phyloP scores from a whole-genome alignment of 1,140 invertebrate species.

The Platorchestia sp. region DNA sequence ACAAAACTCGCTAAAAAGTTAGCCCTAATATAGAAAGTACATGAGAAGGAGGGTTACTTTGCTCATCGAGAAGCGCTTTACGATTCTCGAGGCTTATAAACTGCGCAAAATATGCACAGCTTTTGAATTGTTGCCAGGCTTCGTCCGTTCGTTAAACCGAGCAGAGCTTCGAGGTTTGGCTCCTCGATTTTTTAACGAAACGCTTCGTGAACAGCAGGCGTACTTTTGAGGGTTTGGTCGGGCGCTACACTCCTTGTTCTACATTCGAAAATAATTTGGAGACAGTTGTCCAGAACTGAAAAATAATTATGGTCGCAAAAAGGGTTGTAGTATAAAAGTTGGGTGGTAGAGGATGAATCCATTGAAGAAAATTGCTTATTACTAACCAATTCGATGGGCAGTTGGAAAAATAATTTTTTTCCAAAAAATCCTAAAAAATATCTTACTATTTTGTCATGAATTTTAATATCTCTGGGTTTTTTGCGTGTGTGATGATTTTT shows the following conservation, averaged over 20 bases:
- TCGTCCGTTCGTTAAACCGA: neutral
- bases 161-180: no score
- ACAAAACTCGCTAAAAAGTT: neutral
- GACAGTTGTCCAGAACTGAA: neutral
- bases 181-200: neutral
- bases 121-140: neutral
- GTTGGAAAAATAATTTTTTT: neutral
- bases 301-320: neutral
- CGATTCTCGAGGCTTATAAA: neutral
- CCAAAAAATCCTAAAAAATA: no score
- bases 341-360: no score
- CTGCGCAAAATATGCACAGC: neutral
- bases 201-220: neutral
- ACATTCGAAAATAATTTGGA: neutral
- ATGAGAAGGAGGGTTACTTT: neutral
- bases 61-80: conserved; percentile 38
- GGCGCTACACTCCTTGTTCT: neutral
- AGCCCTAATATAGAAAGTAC: conserved; percentile 43
- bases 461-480: no score
- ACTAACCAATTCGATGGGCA: neutral
- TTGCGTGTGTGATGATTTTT: no score
- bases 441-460: no score
- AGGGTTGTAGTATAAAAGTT: neutral
- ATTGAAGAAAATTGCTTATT: neutral
- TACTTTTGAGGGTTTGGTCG: neutral